Evolutionary conservation across 1,140 invertebrate species (phyloP), one percentile per base, ranked within the genome.

Genomic region (Micrasema longulum): DNA sequence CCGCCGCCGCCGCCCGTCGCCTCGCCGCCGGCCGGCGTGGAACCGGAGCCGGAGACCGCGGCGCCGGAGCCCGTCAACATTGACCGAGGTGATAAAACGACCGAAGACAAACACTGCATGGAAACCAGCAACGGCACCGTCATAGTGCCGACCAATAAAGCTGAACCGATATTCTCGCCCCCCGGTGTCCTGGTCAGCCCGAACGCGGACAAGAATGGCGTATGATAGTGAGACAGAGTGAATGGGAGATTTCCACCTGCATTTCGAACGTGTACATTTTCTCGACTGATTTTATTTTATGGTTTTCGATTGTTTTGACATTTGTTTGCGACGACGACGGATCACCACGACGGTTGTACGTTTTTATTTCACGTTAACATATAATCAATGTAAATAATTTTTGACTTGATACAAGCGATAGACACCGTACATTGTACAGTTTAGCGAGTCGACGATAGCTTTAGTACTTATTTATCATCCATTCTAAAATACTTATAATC

Each of bases 161-260:
- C 41, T 7, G 60, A 63, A 4, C 1, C 20, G 5, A 14, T 47
- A 22, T 26, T 11, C 10, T 10, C 16, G 9, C 55, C n/a, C 7
- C 9, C 60, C 11, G 43, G 60, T 0, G 60, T 63, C 2, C 16
- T 63, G 9, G 63, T 52, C 3, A 52, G 63, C 35, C 63, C 45
- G 26, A 43, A 6, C 57, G 20, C 14, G 14, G 71, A 73, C 12
- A 73, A 73, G 62, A 73, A 73, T 23, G 66, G 71, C 43, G 71
- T 73, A 69, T 73, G 71, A 73, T 73, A 57, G 60, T 26, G 14
- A 6, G 12, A 10, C 7, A 18, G 41, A 63, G n/a, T 18, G 55
- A 38, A 41, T 60, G 14, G 55, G 55, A 60, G n/a, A 9, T 38
- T 60, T 38, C 31, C 14, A 12, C 12, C 11, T 41, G 55, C 55